Conservation (phyloP, 2,113 vertebrate genomes). For the Cryptotis parvus region DNA sequence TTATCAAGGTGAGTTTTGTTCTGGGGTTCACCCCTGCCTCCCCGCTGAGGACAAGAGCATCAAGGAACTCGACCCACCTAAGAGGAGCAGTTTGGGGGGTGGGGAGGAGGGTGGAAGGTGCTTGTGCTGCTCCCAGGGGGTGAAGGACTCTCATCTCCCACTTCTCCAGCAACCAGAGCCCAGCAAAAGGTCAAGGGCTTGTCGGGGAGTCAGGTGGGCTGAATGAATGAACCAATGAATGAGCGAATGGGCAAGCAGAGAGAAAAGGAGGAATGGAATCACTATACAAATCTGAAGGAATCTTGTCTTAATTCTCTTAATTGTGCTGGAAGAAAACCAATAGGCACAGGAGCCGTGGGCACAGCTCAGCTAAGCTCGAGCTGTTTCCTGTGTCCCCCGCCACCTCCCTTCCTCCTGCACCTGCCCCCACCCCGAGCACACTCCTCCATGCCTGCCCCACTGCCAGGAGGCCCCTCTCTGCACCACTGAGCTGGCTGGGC, state of each 20-base stretch:
- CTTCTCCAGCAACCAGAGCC: background rate
- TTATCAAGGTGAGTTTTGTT: background rate
- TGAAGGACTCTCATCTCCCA: background rate
- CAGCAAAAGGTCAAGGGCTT: background rate
- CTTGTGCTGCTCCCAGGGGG: background rate
- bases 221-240: background rate
- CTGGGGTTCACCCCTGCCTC: background rate
- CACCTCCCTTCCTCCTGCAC: background rate
- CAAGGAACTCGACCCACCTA: background rate
- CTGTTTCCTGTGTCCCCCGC: background rate
- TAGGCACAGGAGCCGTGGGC: background rate
- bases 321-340: background rate
- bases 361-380: background rate
- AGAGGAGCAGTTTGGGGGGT: background rate
- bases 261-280: background rate
- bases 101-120: background rate
- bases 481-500: slow-evolving; percentile 46
- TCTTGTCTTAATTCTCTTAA: background rate
- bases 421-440: background rate
- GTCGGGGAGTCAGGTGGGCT: background rate
- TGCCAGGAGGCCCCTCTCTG: slow-evolving; percentile 58
- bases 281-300: background rate
- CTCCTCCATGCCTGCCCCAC: slow-evolving; percentile 32
- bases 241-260: background rate
- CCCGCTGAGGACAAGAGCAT: background rate